Base-by-base conservation (phyloP, 2,888 invertebrate genomes). In the Trichacis sp. region DNA sequence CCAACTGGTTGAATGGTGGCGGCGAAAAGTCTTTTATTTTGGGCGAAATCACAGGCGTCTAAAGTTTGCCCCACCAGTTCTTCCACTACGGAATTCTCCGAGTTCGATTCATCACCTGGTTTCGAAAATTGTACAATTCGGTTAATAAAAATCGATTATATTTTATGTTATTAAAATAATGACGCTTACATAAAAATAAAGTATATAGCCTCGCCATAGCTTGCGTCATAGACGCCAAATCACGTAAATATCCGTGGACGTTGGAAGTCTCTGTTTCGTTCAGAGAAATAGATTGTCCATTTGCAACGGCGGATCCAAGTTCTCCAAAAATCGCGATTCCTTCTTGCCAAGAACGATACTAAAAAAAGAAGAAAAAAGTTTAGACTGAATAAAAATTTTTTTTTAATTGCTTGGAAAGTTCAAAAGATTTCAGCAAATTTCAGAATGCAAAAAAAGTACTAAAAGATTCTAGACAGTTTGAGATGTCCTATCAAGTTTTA, bases 191-290 rank as follows among this genome's bases (percentile, higher is more conserved):
- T 1, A 79, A 71, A 57, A 88, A 88, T 65, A 87, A 85, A 17
- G 87, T 85, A 46, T 87, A 87, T 24, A 89, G 79, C 40, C 88
- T 81, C 0, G 88, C 88, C 8, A 88, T 74, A 9, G 87, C 86
- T 77, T 88, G 88, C 11, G 89, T 85, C 15, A 86, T 79, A 0
- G 88, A 88, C 5, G 88, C 88, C 12, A 88, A 81, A 75, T 89
- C 89, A 53, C 88, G 80, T 52, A 83, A 68, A 72, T 81, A 81
- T 45, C 74, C 73, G 24, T 81, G 78, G 40, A 80, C 79, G 53
- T 78, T 80, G 0, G 76, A 70, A 45, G 81, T 79, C 19, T 82
- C 82, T 2, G 71, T 49, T 15, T 80, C 79, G 48, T 79, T 79
- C 20, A 83, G 66, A 15, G 77, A 55, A 60, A 80, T 74, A 0